Conservation (phyloP, 2,797 vertebrate genomes). For the Meriones psammophilus region DNA sequence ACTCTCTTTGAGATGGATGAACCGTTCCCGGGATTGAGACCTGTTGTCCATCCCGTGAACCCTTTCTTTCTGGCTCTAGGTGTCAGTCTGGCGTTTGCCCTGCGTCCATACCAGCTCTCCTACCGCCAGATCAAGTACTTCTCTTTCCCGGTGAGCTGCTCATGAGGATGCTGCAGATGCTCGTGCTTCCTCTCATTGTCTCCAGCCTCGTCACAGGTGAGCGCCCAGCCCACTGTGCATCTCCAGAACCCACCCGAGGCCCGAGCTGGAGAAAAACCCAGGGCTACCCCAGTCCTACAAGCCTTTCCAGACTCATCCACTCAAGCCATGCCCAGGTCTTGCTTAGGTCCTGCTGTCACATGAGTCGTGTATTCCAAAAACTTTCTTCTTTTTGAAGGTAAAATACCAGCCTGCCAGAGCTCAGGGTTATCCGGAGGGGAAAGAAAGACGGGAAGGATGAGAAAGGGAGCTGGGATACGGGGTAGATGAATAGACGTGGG, state of each 20-base stretch:
- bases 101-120: constrained; percentile 93
- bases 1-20: neutral
- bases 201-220: constrained; percentile 98
- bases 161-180: constrained; percentile 98
- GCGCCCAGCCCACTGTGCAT: neutral
- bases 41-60: neutral
- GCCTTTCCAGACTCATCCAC: neutral
- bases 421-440: neutral
- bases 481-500: neutral
- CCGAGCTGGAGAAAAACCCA: neutral
- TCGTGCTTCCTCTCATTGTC: constrained; percentile 97
- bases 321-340: neutral
- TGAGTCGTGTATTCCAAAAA: neutral
- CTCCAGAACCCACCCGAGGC: neutral
- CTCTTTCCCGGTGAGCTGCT: constrained; percentile 96
- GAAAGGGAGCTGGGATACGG: neutral
- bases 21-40: neutral
- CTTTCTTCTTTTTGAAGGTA: neutral
- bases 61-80: constrained; percentile 87
- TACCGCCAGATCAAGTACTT: constrained; percentile 97
- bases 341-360: neutral
- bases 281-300: no score
- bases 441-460: neutral
- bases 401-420: neutral
- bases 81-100: constrained; percentile 93